A percentile compares a stretch with the other conserved stretches of the same genome.
Evolutionary conservation across 1,140 invertebrate species (phyloP).

Genomic region (Macrosteles quadrilineatus): DNA sequence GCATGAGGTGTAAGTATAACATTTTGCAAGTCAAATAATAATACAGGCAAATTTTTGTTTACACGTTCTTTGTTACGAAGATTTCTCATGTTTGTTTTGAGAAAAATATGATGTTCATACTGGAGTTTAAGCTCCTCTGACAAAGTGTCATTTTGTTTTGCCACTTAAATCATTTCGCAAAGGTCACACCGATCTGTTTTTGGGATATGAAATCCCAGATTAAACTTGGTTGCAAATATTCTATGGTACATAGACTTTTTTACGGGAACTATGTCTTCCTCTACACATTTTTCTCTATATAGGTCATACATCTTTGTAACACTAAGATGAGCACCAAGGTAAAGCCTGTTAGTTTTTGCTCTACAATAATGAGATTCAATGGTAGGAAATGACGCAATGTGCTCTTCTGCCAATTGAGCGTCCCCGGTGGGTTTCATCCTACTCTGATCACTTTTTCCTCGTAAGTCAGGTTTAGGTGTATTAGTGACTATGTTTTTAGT

Average conservation of each 20-base stretch:
- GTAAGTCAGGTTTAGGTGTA: neutral
- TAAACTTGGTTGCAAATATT: constrained; percentile 19
- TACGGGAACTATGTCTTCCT: neutral
- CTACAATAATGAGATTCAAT: too few species aligned
- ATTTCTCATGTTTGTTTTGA: constrained; percentile 23
- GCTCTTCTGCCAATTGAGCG: neutral
- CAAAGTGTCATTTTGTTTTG: neutral
- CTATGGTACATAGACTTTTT: too few species aligned
- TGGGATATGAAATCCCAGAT: constrained; percentile 29
- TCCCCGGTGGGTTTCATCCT: neutral
- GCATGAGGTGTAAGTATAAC: constrained; percentile 29
- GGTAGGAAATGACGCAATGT: too few species aligned
- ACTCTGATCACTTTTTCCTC: constrained; percentile 11
- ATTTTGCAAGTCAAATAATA: too few species aligned
- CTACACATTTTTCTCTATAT: too few species aligned
- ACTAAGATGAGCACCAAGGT: too few species aligned
- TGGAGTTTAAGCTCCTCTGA: constrained; percentile 9
- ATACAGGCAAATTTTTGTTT: too few species aligned
- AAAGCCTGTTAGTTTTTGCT: too few species aligned
- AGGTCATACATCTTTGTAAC: too few species aligned
- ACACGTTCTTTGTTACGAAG: constrained; percentile 17
- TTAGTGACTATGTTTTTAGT: neutral
- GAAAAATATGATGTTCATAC: constrained; percentile 11
- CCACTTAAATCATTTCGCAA: constrained; percentile 21
- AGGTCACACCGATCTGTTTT: constrained; percentile 29